Conservation (phyloP, 2,113 vertebrate species). For the Pseudorectes ferrugineus region DNA sequence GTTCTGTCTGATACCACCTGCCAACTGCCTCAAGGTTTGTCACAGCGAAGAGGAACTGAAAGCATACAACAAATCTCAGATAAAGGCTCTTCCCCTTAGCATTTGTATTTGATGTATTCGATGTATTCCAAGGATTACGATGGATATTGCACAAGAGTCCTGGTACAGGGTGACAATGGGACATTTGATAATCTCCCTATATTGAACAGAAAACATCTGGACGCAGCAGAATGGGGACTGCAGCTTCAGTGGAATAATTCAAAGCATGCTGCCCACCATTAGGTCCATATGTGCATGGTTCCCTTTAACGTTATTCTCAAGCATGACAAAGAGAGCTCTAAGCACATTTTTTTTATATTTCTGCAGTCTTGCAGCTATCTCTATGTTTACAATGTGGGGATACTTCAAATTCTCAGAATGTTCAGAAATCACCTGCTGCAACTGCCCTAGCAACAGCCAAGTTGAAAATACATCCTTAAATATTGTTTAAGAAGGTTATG, state of each 20-base stretch:
- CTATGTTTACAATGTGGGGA: background rate
- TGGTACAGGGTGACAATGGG: background rate
- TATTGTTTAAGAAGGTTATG: background rate
- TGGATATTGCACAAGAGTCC: background rate
- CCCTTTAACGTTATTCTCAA: background rate
- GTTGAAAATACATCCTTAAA: background rate
- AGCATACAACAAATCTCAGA: background rate
- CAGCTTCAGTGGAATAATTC: background rate
- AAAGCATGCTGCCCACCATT: background rate
- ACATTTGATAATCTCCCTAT: background rate
- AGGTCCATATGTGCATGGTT: background rate
- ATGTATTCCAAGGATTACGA: background rate
- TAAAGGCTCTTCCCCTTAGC: background rate
- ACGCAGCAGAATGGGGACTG: background rate
- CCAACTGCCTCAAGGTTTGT: conserved; percentile 4
- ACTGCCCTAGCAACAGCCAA: background rate
- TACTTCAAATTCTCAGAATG: background rate
- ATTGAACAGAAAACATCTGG: background rate
- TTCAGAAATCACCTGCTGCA: background rate
- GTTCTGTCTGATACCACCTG: background rate
- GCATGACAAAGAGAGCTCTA: background rate
- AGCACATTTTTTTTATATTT: background rate
- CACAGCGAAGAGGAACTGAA: background rate
- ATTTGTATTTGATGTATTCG: background rate
- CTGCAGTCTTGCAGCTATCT: background rate